Conservation (phyloP, 2,888 invertebrate genomes). For the Xestia xanthographa region DNA sequence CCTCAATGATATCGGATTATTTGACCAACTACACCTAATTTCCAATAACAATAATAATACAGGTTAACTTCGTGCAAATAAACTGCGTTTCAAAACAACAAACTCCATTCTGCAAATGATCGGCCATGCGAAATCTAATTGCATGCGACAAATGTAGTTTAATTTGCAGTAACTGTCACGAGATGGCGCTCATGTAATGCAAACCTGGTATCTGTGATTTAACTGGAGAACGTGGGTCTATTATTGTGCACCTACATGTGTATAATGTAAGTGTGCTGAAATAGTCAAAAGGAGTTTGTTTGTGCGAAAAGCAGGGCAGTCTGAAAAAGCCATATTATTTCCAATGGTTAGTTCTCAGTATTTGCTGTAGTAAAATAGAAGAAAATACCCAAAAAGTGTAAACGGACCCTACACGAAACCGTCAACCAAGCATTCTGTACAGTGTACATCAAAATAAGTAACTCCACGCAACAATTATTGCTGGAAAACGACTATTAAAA, state of each 20-base stretch:
- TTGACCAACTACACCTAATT: background rate
- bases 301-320: background rate
- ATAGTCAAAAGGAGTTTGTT: background rate
- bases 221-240: constrained; percentile 43
- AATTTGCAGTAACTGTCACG: constrained; percentile 61
- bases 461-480: too few species aligned
- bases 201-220: constrained; percentile 51
- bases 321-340: background rate
- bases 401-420: too few species aligned
- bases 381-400: background rate
- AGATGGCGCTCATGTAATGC: constrained; percentile 38
- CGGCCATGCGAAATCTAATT: constrained; percentile 52
- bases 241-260: constrained; percentile 32
- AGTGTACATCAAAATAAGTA: too few species aligned
- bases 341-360: background rate
- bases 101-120: constrained; percentile 35
- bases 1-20: background rate
- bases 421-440: too few species aligned
- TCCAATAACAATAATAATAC: background rate
- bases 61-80: background rate
- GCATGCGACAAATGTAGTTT: constrained; percentile 60
- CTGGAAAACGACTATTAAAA: too few species aligned
- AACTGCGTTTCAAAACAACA: constrained; percentile 2
- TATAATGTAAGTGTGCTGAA: background rate
- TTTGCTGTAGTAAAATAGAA: background rate